Evolutionary conservation across 1,140 invertebrate genomes (phyloP), one percentile per base, ranked within the genome.

Genomic region (Conus ventricosus): DNA sequence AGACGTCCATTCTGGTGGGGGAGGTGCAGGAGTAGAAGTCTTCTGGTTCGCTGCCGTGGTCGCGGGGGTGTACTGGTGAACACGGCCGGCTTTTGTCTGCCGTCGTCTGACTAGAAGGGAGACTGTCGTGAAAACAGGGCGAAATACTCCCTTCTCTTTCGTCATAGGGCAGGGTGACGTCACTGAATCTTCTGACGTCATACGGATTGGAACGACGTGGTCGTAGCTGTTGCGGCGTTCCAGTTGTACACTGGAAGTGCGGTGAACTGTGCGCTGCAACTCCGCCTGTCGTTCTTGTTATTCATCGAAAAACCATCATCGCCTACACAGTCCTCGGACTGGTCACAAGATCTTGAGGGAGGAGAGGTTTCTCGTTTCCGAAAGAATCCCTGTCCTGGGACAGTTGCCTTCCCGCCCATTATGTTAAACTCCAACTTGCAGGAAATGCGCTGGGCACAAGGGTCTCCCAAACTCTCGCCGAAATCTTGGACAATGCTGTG

Each of bases 101-200:
- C 76, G 10, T 27, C 76, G 6, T 27, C 76, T 78, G 76, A 27
- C 76, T 10, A 54, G 80, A 53, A 81, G 39, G 27, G 51, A 23
- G 6, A 54, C 76, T 39, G 76, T 81, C 80, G 17, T 11, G 10
- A 51, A 23, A 54, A 23, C 39, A 20, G 51, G 51, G 80, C 39
- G 80, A 54, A 81, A 54, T 51, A 51, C 80, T 81, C 51, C 80
- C 80, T 54, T 53, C 17, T 23, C 80, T 23, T 15, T 81, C 51
- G 27, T 81, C 80, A 13, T 54, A 6, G 6, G 80, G 39, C 39
- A 81, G 7, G 27, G n/a, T 84, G 75, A 75, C n/a, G 85, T 85
- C 84, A 85, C 63, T 17, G 82, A 86, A 82, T n/a, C 76, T 39
- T n/a, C 23, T 87, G 71, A 87, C 85, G 85, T 87, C 85, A 87